Percentiles rank a stretch among this genome's conserved stretches.
These are phyloP conservation scores for Lepus timidus DNA, from an alignment of 2,113 vertebrate species.

Conservation along the genomic window DNA sequence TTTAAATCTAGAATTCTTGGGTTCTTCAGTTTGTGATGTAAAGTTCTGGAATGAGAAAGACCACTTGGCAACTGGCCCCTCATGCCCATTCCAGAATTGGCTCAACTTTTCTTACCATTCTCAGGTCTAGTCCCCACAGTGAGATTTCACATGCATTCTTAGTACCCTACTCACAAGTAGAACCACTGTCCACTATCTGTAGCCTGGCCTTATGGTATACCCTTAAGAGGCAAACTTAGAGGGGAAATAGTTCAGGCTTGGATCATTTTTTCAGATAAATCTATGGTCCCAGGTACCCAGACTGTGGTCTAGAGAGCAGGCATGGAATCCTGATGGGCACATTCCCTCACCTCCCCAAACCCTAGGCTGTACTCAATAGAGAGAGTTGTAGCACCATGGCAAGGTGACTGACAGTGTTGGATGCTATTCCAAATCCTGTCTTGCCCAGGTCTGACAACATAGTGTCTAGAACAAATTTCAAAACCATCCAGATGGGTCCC, in stretches of 20 bases:
- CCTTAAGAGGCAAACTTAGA: neutral
- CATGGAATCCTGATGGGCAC: neutral
- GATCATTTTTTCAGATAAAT: neutral
- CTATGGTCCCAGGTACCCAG: neutral
- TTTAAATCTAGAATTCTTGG: slow-evolving; percentile 15
- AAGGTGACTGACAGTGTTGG: neutral
- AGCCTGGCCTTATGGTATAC: neutral
- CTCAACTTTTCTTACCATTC: neutral
- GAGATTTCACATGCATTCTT: neutral
- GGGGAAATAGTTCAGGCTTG: neutral
- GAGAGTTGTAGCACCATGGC: neutral
- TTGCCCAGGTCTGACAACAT: neutral
- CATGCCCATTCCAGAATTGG: neutral
- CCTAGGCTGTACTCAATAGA: neutral
- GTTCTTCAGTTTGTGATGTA: slow-evolving; percentile 23
- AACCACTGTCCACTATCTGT: neutral
- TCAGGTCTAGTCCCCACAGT: neutral
- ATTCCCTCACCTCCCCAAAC: rapidly evolving
- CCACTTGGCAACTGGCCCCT: neutral
- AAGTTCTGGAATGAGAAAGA: slow-evolving; percentile 20
- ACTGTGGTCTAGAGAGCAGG: neutral
- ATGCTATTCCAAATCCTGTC: neutral
- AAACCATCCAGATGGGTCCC: neutral
- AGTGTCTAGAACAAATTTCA: neutral
- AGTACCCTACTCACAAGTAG: neutral